phyloP scores from a whole-genome alignment of 2,113 vertebrate genomes.

The Notiomystis cincta region DNA sequence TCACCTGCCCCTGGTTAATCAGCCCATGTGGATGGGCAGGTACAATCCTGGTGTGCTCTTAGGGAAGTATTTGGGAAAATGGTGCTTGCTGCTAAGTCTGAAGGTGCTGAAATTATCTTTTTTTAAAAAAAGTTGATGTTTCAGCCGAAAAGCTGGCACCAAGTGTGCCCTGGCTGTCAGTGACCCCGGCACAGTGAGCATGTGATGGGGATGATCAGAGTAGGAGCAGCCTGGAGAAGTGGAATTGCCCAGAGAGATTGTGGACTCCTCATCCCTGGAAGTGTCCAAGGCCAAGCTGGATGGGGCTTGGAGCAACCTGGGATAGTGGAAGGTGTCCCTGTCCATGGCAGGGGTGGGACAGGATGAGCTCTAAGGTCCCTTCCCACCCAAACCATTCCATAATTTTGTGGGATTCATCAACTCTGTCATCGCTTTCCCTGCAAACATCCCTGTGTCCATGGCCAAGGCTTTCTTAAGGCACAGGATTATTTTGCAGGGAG shows the following conservation, averaged over 20 bases:
- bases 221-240: not conserved
- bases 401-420: not conserved
- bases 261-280: not conserved
- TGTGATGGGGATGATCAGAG: fast-evolving
- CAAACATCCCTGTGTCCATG: not conserved
- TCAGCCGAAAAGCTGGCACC: not conserved
- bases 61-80: not conserved
- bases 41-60: fast-evolving
- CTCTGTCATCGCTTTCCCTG: not conserved
- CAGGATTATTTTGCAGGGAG: not conserved
- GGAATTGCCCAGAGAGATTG: fast-evolving
- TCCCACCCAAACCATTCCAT: not conserved
- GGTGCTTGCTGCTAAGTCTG: fast-evolving
- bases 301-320: fast-evolving
- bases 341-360: not conserved
- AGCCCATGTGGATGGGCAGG: not conserved
- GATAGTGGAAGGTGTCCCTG: not conserved
- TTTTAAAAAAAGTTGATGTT: fast-evolving
- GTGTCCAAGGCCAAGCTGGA: not conserved
- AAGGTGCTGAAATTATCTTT: not conserved
- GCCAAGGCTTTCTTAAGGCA: not conserved
- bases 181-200: fast-evolving
- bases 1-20: too few species aligned
- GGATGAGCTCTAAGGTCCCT: not conserved
- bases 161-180: not conserved